Evolutionary conservation across 2,888 invertebrate species (phyloP), one percentile per base, ranked within the genome.

Genomic region (Meghimatium bilineatum): DNA sequence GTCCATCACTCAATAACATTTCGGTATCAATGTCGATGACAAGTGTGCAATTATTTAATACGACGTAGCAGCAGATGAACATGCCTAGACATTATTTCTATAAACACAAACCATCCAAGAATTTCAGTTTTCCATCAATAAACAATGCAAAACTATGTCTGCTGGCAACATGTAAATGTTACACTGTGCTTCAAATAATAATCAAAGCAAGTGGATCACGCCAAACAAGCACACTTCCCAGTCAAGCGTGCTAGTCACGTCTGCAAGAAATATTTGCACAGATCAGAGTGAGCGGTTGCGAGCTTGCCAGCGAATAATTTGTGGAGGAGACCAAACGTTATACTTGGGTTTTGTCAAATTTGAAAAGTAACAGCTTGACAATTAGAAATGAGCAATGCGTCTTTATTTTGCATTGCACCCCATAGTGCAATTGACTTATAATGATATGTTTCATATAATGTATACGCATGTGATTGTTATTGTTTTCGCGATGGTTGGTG

Each of bases 201-300:
- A 32, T 32, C 66, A 66, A 12, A 23, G 26, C 26, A 20, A 38
- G 23, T 38, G 23, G 38, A 71, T 38, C n/a, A 38, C 38, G 71
- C 38, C 6, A 23, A 23, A 12, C 38, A 38, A 23, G 38, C 3
- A 23, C 38, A 71, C 23, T 71, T 34, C 34, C 67, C 67, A 38
- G 26, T 38, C 71, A 71, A 71, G 23, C 71, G 38, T 38, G 71
- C 26, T 38, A 38, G 71, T 38, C 38, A 14, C 34, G 34, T 34
- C 69, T 26, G 17, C 56, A 29, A 36, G 36, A 71, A 38, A 36
- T 26, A 38, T 34, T 8, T 71, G 71, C 38, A 36, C 36, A 38
- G 71, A 20, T 36, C 36, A 38, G 71, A 20, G 71, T 71, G 71
- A 71, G 71, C 38, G 71, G 38, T 67, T 67, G 32, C 67, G 5